Evolutionary conservation across 2,888 invertebrate genomes (phyloP), one percentile per base, ranked within the genome.

Genomic region (Candidula unifasciata): DNA sequence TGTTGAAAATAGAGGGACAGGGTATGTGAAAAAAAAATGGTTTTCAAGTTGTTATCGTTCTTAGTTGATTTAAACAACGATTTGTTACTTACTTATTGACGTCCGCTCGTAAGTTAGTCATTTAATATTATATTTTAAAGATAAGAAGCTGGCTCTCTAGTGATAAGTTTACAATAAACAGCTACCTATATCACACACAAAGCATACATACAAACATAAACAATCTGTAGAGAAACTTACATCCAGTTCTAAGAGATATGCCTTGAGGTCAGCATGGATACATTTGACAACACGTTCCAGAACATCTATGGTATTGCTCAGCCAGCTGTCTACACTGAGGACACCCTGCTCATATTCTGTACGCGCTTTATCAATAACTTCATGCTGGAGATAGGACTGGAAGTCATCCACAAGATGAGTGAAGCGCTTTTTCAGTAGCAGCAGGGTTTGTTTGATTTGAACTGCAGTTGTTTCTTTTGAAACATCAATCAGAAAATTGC

Each of bases 401-500:
- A 94, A 94, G 86, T 89, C 86, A 16, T 93, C 93, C 94, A 97
- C 97, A n/a, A 98, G 94, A 57, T 96, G 95, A 87, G 97, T 97
- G 96, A 97, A 98, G 87, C 96, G 95, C 76, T 95, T 95, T 8
- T 96, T 96, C 88, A 98, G 95, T 87, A 95, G 95, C 13, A 95
- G 94, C 90, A 97, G 96, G 88, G 96, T 96, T 88, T 96, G 96
- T 92, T 96, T 96, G 76, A 98, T 95, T 90, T 96, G 96, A 8
- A 95, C 94, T 0, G 96, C 96, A 82, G 97, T 96, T 64, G 96
- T 95, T 86, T 97, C 97, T 82, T 97, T 96, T 88, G 97, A 97
- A 0, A 97, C 97, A 0, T 97, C 97, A 30, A 97, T 96, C 82
- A 98, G 94, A 94, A 98, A 98, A 86, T 97, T 97, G 10, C 96